Evolutionary conservation across 2,797 vertebrate genomes (phyloP), one percentile per base, ranked within the genome.

Genomic region (Adrianichthys oophorus): DNA sequence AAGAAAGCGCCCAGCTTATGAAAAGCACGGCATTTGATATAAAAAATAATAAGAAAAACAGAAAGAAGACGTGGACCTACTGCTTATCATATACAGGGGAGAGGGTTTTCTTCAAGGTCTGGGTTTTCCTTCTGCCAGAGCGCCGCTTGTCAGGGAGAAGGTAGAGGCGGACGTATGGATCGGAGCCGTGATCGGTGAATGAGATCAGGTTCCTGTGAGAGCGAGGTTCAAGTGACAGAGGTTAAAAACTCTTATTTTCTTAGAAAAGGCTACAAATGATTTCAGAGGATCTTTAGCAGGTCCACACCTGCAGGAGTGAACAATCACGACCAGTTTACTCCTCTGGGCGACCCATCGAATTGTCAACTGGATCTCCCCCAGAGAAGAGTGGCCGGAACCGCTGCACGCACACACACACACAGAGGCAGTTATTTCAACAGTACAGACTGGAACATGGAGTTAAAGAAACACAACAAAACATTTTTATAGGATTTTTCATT

Each of bases 161-260:
- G 88, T 99, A 99, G 85, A 99, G 80, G 54, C 98, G 94, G 44
- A 98, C 95, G 0, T 98, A 99, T 0, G 97, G 97, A 44, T 98
- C 95, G 0, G 97, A 98, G 26, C 95, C 94, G 0, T 94, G 94
- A 48, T 98, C 95, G 0, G 93, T 95, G 85, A 97, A 96, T 0
- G 95, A 90, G 7, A 98, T 97, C 52, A 99, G 91, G 80, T 98
- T 97, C 66, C 97, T 99, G 88, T 16, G 52, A 50, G 59, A 8
- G 44, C 0, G 1, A 7, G 10, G 32, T 10, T 32, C 32, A 37
- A 37, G 10, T 12, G 32, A 12, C 32, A 37, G 32, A 12, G 2
- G 32, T 8, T 7, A 32, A 32, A 32, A 21, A 3, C 19, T 21
- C 19, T 12, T 10, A 2, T 10, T 12, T 37, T 37, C 13, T 0